Evolutionary conservation across 2,113 vertebrate genomes (phyloP), one percentile per base, ranked within the genome.

Genomic region (Clupea harengus): DNA sequence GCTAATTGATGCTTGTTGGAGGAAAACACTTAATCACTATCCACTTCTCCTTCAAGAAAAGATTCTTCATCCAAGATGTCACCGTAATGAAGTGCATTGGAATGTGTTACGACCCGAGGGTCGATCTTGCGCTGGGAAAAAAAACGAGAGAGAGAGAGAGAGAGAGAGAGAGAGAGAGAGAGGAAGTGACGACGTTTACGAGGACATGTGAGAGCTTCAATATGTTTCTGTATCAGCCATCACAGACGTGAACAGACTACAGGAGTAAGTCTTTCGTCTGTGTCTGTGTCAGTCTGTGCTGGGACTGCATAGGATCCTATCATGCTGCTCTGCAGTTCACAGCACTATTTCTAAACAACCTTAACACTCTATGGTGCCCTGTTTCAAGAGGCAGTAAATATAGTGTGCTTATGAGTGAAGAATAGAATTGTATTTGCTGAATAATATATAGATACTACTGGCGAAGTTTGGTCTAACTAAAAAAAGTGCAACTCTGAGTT

Each of bases 1-100:
- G 93, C 93, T 95, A 95, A 94, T 94, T 95, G 94, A 94, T 87
- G 88, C 90, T 88, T 93, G 91, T 88, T 91, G 88, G 91, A 94
- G 90, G 90, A 89, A 93, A 90, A 93, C 89, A 90, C 92, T 94
- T 93, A 93, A 95, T 95, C 92, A 92, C 92, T 93, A 92, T 89
- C 90, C 89, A 88, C 90, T 90, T 89, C 81, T 86, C 82, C 75
- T 85, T 88, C 81, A 46, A 83, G 84, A 57, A 88, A 86, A 89
- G 91, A 92, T 89, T 92, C 89, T 91, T 91, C 90, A 93, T 91
- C 88, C 87, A 88, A 90, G 87, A 91, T 90, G 93, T 93, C 94
- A 92, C 89, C 88, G 87, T 93, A 94, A 94, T 94, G 91, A 92
- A 95, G 91, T 82, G 82, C 89, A 93, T 94, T 93, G 93, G 91